Evolutionary conservation across 2,797 vertebrate species (phyloP), one percentile per base, ranked within the genome.

Genomic region (Ceryle rudis): DNA sequence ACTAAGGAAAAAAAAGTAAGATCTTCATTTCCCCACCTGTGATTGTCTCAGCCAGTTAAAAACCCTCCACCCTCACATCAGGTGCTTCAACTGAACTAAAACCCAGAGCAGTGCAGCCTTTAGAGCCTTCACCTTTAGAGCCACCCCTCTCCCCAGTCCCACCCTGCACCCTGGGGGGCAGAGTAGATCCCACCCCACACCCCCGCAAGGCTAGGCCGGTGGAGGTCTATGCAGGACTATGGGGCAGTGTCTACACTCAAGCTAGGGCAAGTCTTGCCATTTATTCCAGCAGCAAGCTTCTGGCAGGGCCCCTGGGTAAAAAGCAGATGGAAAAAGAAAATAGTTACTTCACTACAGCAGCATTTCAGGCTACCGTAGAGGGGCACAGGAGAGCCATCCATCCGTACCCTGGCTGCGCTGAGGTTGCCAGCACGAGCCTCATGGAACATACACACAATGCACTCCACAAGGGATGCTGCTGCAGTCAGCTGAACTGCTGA

Each of bases 401-500:
- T 2, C 55, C 3, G 19, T 8, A 7, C 21, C 37, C 55, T 2
- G 1, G 2, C 51, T 19, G 46, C 1, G 19, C 55, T 8, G 6
- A 12, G 33, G 57, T 26, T 19, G n/a, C 29, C 31, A 7, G 13
- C 0, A 5, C 5, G 6, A 60, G 33, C 20, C 37, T 44, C 57
- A 9, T 6, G 11, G 18, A 3, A 19, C 26, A 31, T 0, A 6
- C 29, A 31, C 26, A 1, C 3, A 16, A 29, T 1, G 5, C 21
- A 7, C 46, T 29, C 11, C 47, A 1, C 31, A 18, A 22, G 7
- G 39, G 39, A 17, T 6, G 22, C 61, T 64, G 92, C 77, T 79
- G 67, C 25, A 0, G 23, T 18, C 81, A 33, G 61, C 77, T n/a
- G 25, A 54, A 23, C 44, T 14, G 57, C 44, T 25, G 26, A 25